Conservation (phyloP, 1,140 invertebrate species). For the Coelopa frigida region DNA sequence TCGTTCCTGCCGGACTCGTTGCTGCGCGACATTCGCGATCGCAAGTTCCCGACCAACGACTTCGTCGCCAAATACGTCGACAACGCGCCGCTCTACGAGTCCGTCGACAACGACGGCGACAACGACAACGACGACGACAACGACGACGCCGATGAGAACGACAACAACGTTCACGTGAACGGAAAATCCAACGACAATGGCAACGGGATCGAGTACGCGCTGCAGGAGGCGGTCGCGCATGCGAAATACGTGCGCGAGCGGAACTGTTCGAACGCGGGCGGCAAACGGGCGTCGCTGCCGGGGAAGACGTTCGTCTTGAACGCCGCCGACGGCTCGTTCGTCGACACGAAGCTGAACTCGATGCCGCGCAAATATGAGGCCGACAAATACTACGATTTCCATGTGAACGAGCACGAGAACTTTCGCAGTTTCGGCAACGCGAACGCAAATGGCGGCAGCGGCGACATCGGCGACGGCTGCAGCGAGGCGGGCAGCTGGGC, state of each 20-base stretch:
- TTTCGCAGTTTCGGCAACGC: conserved; percentile 53
- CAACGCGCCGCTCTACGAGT: too few species aligned
- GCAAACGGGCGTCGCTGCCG: conserved; percentile 11
- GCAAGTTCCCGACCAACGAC: conserved; percentile 18
- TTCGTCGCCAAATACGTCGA: conserved; percentile 7
- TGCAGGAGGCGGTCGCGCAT: not conserved
- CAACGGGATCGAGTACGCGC: too few species aligned
- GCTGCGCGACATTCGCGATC: conserved; percentile 35
- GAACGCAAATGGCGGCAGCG: conserved; percentile 29
- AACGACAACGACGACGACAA: not conserved
- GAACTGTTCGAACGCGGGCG: not conserved
- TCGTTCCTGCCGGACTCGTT: conserved; percentile 29
- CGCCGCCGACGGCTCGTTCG: conserved; percentile 5
- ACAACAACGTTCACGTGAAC: too few species aligned
- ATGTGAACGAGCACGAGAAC: conserved; percentile 59
- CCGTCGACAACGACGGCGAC: too few species aligned
- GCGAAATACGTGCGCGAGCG: conserved; percentile 3
- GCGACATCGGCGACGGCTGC: conserved; percentile 15
- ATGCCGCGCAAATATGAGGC: conserved; percentile 53
- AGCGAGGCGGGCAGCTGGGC: not conserved
- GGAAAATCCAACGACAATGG: too few species aligned
- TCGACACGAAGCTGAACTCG: conserved; percentile 17
- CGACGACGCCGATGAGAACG: conserved; percentile 3
- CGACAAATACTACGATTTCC: conserved; percentile 74
- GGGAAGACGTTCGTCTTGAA: conserved; percentile 9